phyloP scores from a whole-genome alignment of 2,888 invertebrate genomes.

The Palloptera scutellata region DNA sequence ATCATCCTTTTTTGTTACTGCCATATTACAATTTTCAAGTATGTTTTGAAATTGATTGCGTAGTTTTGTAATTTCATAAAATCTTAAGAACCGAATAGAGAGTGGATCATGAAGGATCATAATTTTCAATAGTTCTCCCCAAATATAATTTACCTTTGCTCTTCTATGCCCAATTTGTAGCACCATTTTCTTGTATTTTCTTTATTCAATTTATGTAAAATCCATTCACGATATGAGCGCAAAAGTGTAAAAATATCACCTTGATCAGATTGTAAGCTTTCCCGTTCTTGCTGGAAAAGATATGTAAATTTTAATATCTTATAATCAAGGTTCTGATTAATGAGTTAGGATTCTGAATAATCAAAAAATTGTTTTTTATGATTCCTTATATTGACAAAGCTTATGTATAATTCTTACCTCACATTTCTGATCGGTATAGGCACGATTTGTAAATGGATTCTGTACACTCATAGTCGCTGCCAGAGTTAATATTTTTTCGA shows the following conservation, averaged over 20 bases:
- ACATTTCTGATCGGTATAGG: slow-evolving; percentile 84
- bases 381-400: too few species aligned
- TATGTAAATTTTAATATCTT: not conserved
- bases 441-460: slow-evolving; percentile 89
- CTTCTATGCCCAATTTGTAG: slow-evolving; percentile 87
- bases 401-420: slow-evolving; percentile 67
- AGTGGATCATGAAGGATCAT: too few species aligned
- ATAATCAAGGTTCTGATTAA: not conserved
- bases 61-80: slow-evolving; percentile 95
- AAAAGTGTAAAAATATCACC: slow-evolving; percentile 94
- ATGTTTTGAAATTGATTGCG: slow-evolving; percentile 87
- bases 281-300: slow-evolving; percentile 71
- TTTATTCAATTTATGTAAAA: slow-evolving; percentile 74
- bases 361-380: too few species aligned
- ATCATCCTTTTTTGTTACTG: slow-evolving; percentile 64
- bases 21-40: slow-evolving; percentile 75
- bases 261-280: slow-evolving; percentile 88
- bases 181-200: slow-evolving; percentile 81
- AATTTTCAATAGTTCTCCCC: not conserved
- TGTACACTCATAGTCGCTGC: slow-evolving; percentile 94
- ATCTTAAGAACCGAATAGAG: slow-evolving; percentile 50
- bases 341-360: not conserved
- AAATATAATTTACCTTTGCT: slow-evolving; percentile 73
- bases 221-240: slow-evolving; percentile 88
- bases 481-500: slow-evolving; percentile 86